Evolutionary conservation across 2,888 invertebrate genomes (phyloP).

Genomic region (Diarsia rubi): DNA sequence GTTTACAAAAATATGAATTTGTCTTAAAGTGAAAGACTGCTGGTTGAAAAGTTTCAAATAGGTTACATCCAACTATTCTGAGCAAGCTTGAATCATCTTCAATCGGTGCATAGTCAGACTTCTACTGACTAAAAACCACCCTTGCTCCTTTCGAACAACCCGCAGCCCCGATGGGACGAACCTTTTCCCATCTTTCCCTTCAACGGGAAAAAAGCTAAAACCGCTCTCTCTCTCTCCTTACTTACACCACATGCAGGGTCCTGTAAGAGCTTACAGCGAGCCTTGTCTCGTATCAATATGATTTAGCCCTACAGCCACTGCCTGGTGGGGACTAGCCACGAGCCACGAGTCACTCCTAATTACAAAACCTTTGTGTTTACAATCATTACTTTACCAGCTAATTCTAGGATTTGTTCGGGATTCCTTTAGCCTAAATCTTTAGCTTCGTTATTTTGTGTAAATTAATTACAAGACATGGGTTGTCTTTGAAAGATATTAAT

Average conservation of each 20-base stretch:
- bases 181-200: no score
- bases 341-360: conserved; percentile 70
- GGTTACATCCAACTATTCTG: not conserved
- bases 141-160: no score
- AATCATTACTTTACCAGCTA: conserved; percentile 65
- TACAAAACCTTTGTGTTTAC: conserved; percentile 75
- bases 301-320: conserved; percentile 72
- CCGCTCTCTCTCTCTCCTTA: conserved; percentile 35
- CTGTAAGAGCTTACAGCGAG: conserved; percentile 72
- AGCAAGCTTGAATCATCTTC: not conserved
- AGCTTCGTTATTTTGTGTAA: conserved; percentile 39
- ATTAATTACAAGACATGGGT: conserved; percentile 52
- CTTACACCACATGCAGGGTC: conserved; percentile 51
- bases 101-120: no score
- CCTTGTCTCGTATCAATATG: conserved; percentile 80
- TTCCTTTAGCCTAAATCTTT: conserved; percentile 39
- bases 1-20: not conserved
- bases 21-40: not conserved
- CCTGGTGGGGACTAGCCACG: conserved; percentile 55
- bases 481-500: conserved; percentile 40
- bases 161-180: no score
- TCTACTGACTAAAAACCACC: no score
- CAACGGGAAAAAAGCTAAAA: not conserved
- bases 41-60: no score
- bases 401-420: conserved; percentile 63